Percentiles rank a stretch among this genome's conserved stretches.
Evolutionary conservation across 2,797 vertebrate genomes (phyloP).

Genomic region (Podarcis siculus): DNA sequence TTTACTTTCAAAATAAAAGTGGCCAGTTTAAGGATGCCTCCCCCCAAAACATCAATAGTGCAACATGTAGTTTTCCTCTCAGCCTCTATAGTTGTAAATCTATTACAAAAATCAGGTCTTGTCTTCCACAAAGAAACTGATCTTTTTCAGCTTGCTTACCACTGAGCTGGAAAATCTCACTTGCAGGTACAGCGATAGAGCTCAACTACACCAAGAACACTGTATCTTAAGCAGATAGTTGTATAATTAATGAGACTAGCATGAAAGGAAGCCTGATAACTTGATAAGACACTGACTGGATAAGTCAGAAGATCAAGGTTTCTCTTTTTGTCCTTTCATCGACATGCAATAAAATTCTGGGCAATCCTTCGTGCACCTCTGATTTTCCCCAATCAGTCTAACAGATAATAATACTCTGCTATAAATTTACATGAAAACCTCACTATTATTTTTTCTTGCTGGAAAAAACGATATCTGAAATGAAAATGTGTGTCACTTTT

Average conservation of each 20-base stretch:
- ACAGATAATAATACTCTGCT: neutral
- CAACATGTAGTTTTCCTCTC: no score
- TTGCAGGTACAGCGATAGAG: neutral
- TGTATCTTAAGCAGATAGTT: constrained; percentile 1
- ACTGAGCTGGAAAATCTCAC: neutral
- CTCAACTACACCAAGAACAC: neutral
- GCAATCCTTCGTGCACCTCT: neutral
- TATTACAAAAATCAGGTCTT: neutral
- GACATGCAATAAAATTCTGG: constrained; percentile 23
- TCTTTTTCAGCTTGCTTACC: neutral
- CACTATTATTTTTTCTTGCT: neutral
- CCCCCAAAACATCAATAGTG: neutral
- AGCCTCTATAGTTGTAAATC: neutral
- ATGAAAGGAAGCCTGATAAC: neutral
- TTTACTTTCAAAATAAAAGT: neutral
- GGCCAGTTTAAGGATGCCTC: neutral
- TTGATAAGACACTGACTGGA: neutral
- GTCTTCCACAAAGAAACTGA: neutral
- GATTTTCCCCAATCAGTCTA: neutral
- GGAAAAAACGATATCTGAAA: constrained; percentile 26
- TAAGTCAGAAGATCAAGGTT: constrained; percentile 26
- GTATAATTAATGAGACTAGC: constrained; percentile 1
- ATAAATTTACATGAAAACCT: neutral
- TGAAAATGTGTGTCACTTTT: constrained; percentile 35
- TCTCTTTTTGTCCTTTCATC: neutral